These are phyloP conservation scores for Menidia menidia DNA, from an alignment of 2,797 vertebrate genomes.

Conservation along the genomic window DNA sequence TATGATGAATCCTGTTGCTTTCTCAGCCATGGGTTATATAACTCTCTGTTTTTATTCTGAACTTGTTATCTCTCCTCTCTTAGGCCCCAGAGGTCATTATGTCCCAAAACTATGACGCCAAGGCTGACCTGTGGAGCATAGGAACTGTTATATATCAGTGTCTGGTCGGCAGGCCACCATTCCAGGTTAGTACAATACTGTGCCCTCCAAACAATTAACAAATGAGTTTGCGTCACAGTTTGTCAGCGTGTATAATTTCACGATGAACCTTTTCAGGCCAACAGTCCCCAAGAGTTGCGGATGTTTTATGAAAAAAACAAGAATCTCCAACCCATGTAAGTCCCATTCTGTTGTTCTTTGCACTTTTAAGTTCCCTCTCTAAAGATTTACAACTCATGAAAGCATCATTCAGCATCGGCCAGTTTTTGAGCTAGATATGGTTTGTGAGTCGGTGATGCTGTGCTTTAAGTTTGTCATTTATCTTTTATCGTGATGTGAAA, in stretches of 20 bases:
- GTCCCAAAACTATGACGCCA: conserved; percentile 98
- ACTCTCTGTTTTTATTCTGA: neutral
- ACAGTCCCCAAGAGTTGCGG: conserved; percentile 96
- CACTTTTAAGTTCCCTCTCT: too few relatives aligned
- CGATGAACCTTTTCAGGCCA: conserved; percentile 83
- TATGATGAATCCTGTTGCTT: neutral
- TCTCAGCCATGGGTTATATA: neutral
- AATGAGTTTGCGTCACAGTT: neutral
- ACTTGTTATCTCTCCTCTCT: conserved; percentile 8
- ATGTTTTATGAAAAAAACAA: conserved; percentile 99
- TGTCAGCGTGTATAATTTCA: neutral
- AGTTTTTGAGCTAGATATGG: too few relatives aligned
- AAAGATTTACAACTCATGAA: too few relatives aligned
- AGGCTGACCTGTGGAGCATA: conserved; percentile 97
- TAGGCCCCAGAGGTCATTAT: conserved; percentile 98
- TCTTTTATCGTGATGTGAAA: too few relatives aligned
- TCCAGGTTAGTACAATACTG: conserved; percentile 86
- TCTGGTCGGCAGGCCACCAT: conserved; percentile 96
- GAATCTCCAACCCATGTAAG: conserved; percentile 92
- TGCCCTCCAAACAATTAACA: neutral
- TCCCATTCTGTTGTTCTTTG: neutral
- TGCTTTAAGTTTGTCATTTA: too few relatives aligned
- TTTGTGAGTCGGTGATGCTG: too few relatives aligned
- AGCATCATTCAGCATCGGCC: too few relatives aligned
- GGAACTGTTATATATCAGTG: conserved; percentile 98